Evolutionary conservation across 2,797 vertebrate genomes (phyloP), one percentile per base, ranked within the genome.

Genomic region (Ceyx erithaca): DNA sequence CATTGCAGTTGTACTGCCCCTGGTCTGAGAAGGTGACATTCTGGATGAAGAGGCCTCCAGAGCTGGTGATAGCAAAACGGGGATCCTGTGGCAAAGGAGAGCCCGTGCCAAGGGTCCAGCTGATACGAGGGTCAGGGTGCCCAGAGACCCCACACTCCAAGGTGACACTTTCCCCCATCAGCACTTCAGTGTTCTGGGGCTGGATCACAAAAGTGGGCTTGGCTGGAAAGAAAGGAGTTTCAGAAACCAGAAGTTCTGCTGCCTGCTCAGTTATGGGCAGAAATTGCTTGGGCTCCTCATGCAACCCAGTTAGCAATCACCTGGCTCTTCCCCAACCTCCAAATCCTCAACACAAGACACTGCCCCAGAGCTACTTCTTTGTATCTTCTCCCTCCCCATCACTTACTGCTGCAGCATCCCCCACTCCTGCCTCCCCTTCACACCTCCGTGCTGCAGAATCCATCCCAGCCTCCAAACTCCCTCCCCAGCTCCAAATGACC

Each of bases 71-170:
- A n/a, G 94, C 58, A 10, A 97, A 97, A 61, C 95, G 97, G 15
- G 95, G 70, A 37, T 97, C 93, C 35, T 78, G 91, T 0, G 96
- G 96, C n/a, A 98, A 52, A 7, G 95, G 90, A 23, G 90, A 96
- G n/a, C 96, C 97, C 0, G 88, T 93, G 90, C 96, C 97, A 58
- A 96, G 84, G 46, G 92, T 97, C 97, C 97, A 98, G 87, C 82
- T 93, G 87, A 98, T 62, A 30, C 59, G 93, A 26, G 97, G 97
- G 5, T 76, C 86, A 15, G 97, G 97, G 26, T 97, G 95, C 25
- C 97, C 97, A 4, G 97, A 97, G 37, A 97, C 97, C 41, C 97
- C 96, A 31, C 97, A 98, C 87, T 98, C 97, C 90, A 98, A 85
- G 37, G 97, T 98, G 77, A 98, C 93, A 2, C 97, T 98, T 77